Percentiles rank a stretch among this genome's conserved stretches.
Evolutionary conservation across 2,888 invertebrate genomes (phyloP).

Genomic region (Hirudinaria manillensis): DNA sequence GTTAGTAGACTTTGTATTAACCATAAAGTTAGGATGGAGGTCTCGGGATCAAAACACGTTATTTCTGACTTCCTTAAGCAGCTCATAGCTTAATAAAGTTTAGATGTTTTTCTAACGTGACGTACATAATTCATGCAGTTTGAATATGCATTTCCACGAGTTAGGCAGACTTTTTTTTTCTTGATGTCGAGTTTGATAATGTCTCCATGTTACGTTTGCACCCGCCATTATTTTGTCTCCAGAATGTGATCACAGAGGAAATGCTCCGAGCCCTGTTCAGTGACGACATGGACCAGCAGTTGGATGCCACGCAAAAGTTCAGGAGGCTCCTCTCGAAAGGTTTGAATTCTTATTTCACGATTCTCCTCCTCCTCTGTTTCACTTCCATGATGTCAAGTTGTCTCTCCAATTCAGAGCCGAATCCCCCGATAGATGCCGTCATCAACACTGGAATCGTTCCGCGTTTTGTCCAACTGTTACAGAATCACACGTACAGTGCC

Average conservation of each 20-base stretch:
- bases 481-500: constrained; percentile 73
- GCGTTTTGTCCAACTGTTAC: constrained; percentile 82
- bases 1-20: background rate
- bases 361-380: background rate
- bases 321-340: constrained; percentile 70
- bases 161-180: too few relatives aligned
- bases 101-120: too few relatives aligned
- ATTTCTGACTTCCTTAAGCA: too few relatives aligned
- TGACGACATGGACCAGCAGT: constrained; percentile 64
- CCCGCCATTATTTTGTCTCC: too few relatives aligned
- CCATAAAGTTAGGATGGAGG: too few relatives aligned
- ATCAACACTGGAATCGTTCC: constrained; percentile 89
- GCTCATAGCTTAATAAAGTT: too few relatives aligned
- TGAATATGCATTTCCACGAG: too few relatives aligned
- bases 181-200: too few relatives aligned
- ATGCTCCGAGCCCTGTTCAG: constrained; percentile 73
- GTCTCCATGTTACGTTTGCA: too few relatives aligned
- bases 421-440: constrained; percentile 94
- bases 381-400: background rate
- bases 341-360: background rate
- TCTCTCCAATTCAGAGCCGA: constrained; percentile 65
- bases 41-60: too few relatives aligned
- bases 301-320: constrained; percentile 83
- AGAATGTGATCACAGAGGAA: constrained; percentile 63
- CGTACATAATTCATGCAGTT: too few relatives aligned